Evolutionary conservation across 2,888 invertebrate species (phyloP), one percentile per base, ranked within the genome.

Genomic region (Xanthia icteritia): DNA sequence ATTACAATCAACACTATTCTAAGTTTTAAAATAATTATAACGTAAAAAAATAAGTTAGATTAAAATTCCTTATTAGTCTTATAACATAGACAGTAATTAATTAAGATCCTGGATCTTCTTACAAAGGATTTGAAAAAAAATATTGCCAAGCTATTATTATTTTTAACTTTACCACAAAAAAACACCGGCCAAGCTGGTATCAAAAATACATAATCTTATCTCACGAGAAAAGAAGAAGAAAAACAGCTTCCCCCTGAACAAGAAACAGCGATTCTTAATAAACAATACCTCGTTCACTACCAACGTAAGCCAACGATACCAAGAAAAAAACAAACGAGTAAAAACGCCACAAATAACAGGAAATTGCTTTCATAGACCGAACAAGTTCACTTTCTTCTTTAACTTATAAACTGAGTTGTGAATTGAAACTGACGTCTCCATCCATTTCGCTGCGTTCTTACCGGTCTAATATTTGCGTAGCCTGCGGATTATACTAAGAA

Each of bases 291-390:
- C 36, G 36, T 54, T 60, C 27, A 42, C 48, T 8, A 56, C 48
- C n/a, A 54, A 31, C n/a, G n/a, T n/a, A n/a, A n/a, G n/a, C n/a
- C n/a, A n/a, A n/a, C 27, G 54, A 15, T 39, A 23, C 17, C 2
- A 27, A 63, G 17, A 58, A 31, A 5, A 48, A 63, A 31, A 1
- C 5, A 61, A 27, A 51, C 17, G 11, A 9, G 31, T 45, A 27
- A 27, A 78, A 65, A 74, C 23, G 45, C 73, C 45, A 69, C 66
- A 72, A 69, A 73, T 42, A 76, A 72, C 75, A 73, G 71, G 76
- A 87, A 84, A 86, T 86, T 84, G 68, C 68, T 79, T 81, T 69
- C 48, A 79, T 72, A 72, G 71, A 77, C 68, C 64, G 69, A 71
- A 39, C 27, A 39, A 75, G 63, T 84, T 73, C 39, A 56, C n/a